Evolutionary conservation across 2,888 invertebrate genomes (phyloP).

Genomic region (Dexiosoma caninum): DNA sequence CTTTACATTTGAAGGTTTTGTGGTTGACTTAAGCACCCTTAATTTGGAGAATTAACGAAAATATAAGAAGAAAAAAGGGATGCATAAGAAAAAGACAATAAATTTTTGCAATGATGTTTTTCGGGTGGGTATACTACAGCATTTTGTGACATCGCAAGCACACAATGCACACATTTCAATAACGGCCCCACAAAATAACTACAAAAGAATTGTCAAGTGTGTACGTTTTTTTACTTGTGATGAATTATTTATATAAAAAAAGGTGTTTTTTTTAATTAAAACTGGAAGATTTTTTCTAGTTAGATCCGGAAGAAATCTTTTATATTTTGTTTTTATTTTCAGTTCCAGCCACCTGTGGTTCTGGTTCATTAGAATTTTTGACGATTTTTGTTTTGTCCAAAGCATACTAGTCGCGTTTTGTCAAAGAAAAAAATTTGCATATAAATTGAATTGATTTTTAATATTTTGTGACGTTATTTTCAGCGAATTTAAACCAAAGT

Average conservation of each 20-base stretch:
- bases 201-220: no score
- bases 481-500: not conserved
- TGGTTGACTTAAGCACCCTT: constrained; percentile 22
- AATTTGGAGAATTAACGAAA: no score
- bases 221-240: not conserved
- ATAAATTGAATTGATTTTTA: constrained; percentile 38
- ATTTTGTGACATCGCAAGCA: no score
- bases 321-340: not conserved
- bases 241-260: not conserved
- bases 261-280: not conserved
- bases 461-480: not conserved
- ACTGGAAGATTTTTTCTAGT: not conserved
- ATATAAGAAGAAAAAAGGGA: no score
- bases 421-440: constrained; percentile 20
- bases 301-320: not conserved
- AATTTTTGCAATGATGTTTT: no score
- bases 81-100: no score
- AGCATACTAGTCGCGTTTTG: not conserved
- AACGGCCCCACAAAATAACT: no score
- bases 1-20: constrained; percentile 7
- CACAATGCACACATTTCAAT: no score
- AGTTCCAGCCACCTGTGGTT: constrained; percentile 28
- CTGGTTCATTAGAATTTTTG: constrained; percentile 17
- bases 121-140: no score
- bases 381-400: not conserved